Evolutionary conservation across 2,797 vertebrate genomes (phyloP), one percentile per base, ranked within the genome.

Genomic region (Emydoidea blandingii): DNA sequence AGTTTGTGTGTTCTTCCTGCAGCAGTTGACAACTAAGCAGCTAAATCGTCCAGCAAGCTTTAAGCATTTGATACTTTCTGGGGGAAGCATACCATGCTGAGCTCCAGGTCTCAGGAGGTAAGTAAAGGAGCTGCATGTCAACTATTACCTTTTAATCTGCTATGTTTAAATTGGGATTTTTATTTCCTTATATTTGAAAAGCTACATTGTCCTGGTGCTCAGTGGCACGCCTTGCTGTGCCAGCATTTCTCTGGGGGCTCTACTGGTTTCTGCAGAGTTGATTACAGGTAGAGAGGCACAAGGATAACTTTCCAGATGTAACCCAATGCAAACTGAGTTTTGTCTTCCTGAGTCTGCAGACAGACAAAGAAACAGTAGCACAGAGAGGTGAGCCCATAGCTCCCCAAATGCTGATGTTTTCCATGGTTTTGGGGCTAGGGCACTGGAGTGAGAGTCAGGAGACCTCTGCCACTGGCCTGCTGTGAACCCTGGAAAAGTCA

Each of bases 161-260:
- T 8, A 18, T 47, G 25, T 72, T 88, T 91, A 49, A 16, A 14
- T 4, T 82, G 34, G 50, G 91, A 78, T 47, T 5, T 2, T 76
- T 41, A 87, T 93, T n/a, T 59, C 54, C n/a, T 82, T 88, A 47
- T 3, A 62, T 80, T 92, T 91, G 72, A 81, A 21, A 88, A 90
- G 31, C 78, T 53, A 2, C 0, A 85, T 27, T 80, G 21, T 1
- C 9, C 27, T 21, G 57, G 57, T 21, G n/a, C n/a, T 72, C 3
- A n/a, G 19, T 12, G 10, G n/a, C 19, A 72, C 9, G 5, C n/a
- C 18, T 68, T 18, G 65, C n/a, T 49, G 27, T 49, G 44, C 27
- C 44, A 78, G 44, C 27, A 78, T 27, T 78, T 49, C 25, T 49
- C 1, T 31, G 14, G 44, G 37, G 44, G 25, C 74, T 76, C 72